Conservation (phyloP, 1,140 invertebrate genomes). For the Bilobella aurantiaca region DNA sequence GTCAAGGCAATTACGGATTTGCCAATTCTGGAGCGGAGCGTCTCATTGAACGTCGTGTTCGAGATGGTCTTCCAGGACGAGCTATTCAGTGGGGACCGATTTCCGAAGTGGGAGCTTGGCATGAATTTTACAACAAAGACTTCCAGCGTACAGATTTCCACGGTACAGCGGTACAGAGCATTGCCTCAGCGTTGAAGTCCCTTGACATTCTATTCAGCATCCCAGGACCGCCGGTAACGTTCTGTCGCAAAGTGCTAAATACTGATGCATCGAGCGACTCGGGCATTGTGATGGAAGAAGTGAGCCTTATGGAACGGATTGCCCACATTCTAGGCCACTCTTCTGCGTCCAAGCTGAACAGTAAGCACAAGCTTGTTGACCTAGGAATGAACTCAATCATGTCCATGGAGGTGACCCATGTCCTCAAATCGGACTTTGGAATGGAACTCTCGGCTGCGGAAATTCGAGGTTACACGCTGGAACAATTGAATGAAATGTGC, state of each 20-base stretch:
- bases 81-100: conserved; percentile 55
- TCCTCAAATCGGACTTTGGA: conserved; percentile 51
- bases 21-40: conserved; percentile 52
- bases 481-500: not conserved
- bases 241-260: conserved; percentile 38
- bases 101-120: conserved; percentile 50
- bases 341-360: conserved; percentile 45
- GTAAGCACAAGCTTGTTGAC: conserved; percentile 66
- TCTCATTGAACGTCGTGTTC: conserved; percentile 45
- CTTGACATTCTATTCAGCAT: not conserved
- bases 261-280: not conserved
- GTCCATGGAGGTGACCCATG: conserved; percentile 96
- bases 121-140: conserved; percentile 41
- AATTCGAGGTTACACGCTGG: not conserved
- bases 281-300: not conserved
- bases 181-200: conserved; percentile 36
- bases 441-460: not conserved
- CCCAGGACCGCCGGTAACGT: conserved; percentile 35
- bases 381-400: conserved; percentile 94
- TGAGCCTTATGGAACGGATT: conserved; percentile 40
- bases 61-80: conserved; percentile 44
- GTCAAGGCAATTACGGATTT: conserved; percentile 52
- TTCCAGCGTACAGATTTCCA: conserved; percentile 36
- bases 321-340: conserved; percentile 28
- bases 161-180: conserved; percentile 45